Percentiles rank a stretch among this genome's conserved stretches.
Evolutionary conservation across 1,140 invertebrate genomes (phyloP).

Genomic region (Drosophila auraria): DNA sequence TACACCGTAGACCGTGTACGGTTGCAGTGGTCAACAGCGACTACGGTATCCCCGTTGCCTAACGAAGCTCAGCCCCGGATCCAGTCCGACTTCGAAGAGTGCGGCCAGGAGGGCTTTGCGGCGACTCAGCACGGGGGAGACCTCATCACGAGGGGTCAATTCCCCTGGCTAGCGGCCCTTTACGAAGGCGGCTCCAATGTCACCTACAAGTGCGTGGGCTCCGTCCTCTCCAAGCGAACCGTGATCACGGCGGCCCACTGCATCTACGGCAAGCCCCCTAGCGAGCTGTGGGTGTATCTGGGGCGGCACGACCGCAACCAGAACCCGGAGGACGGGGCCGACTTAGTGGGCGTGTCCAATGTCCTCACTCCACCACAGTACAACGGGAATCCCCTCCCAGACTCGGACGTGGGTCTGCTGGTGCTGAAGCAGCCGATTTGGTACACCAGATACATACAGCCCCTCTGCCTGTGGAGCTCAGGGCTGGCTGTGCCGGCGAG

Average conservation of each 20-base stretch:
- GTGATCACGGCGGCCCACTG: constrained; percentile 25
- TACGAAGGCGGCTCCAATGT: no score
- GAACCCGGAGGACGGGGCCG: neutral
- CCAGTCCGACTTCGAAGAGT: neutral
- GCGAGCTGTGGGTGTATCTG: constrained; percentile 1
- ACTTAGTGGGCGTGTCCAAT: constrained; percentile 2
- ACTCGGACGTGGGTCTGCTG: constrained; percentile 15
- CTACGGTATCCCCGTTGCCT: no score
- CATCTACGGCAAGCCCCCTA: constrained; percentile 8
- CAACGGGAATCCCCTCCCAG: constrained; percentile 4
- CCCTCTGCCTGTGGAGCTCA: constrained; percentile 10
- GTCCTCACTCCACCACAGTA: constrained; percentile 6
- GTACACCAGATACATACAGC: constrained; percentile 18
- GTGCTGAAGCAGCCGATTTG: neutral
- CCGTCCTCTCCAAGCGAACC: constrained; percentile 20
- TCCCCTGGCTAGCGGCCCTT: no score
- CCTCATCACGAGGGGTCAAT: no score
- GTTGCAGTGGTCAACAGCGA: no score
- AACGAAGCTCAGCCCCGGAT: neutral
- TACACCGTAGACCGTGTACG: no score
- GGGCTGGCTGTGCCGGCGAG: neutral
- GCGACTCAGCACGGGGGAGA: neutral
- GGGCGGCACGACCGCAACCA: constrained; percentile 1
- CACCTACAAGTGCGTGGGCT: constrained; percentile 8
- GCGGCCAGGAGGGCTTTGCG: constrained; percentile 9